Evolutionary conservation across 2,797 vertebrate species (phyloP).

Genomic region (Cheirogaleus major): DNA sequence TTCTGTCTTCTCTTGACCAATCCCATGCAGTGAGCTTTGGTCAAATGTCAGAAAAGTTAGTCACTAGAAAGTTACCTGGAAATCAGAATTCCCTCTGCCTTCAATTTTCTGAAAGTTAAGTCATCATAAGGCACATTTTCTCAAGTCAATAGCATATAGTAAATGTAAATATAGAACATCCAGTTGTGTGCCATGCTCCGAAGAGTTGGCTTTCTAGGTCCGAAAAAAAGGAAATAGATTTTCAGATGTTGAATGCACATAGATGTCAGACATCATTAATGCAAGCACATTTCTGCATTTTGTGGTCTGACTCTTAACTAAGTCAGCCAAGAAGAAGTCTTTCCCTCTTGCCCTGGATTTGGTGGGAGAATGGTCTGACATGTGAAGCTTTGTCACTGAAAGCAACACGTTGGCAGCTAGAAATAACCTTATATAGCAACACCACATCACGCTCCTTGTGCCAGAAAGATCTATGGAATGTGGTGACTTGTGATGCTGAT

Average conservation of each 20-base stretch:
- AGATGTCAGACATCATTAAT: neutral
- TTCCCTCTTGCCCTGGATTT: neutral
- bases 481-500: neutral
- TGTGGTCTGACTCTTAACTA: neutral
- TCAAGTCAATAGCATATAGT: neutral
- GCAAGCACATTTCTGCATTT: neutral
- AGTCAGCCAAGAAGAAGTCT: neutral
- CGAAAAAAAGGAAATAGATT: neutral
- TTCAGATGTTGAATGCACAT: neutral
- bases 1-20: neutral
- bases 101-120: neutral
- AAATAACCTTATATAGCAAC: constrained; percentile 43
- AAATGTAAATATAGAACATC: neutral
- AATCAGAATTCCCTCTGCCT: neutral
- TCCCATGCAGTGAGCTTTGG: neutral
- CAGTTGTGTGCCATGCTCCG: neutral
- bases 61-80: neutral
- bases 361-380: neutral
- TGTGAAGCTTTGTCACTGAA: neutral
- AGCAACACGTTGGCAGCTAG: neutral
- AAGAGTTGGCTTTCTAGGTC: neutral
- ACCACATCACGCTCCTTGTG: neutral
- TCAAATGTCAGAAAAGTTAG: neutral
- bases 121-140: neutral
- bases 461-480: constrained; percentile 8